Conservation (phyloP, 2,888 invertebrate species). For the Octodonta nipae region DNA sequence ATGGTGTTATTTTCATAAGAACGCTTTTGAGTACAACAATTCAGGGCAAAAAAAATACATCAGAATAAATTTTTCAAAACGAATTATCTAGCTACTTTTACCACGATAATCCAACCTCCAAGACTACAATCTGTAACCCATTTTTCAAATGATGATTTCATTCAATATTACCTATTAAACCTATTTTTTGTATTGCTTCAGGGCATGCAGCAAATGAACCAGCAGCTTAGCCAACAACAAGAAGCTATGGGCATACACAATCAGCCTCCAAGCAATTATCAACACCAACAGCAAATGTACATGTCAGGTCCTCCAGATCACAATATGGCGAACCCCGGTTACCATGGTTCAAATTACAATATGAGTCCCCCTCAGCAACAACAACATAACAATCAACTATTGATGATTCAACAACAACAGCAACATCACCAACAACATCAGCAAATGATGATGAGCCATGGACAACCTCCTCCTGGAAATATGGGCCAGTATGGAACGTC, state of each 20-base stretch:
- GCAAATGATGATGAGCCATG: slow-evolving; percentile 35
- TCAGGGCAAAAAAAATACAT: no score
- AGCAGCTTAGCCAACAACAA: slow-evolving; percentile 35
- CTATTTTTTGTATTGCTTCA: no score
- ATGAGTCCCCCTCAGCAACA: slow-evolving; percentile 28
- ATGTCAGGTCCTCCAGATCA: slow-evolving; percentile 37
- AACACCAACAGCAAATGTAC: slow-evolving; percentile 62
- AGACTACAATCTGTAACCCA: no score
- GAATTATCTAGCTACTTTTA: no score
- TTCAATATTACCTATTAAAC: no score
- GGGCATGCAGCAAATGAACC: slow-evolving; percentile 29
- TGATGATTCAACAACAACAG: slow-evolving; percentile 32
- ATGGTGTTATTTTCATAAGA: no score
- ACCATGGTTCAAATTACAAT: slow-evolving; percentile 32
- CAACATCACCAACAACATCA: slow-evolving; percentile 33
- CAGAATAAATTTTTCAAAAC: no score
- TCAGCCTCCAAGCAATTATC: slow-evolving; percentile 43
- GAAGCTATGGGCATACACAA: slow-evolving; percentile 36
- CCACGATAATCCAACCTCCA: no score
- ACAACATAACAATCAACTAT: slow-evolving; percentile 28
- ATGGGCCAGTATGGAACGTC: slow-evolving; percentile 38
- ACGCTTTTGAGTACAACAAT: no score
- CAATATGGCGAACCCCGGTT: slow-evolving; percentile 33
- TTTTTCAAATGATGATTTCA: no score
- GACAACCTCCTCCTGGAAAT: slow-evolving; percentile 35